phyloP scores from a whole-genome alignment of 1,140 invertebrate species.

The Coenobita brevimanus region DNA sequence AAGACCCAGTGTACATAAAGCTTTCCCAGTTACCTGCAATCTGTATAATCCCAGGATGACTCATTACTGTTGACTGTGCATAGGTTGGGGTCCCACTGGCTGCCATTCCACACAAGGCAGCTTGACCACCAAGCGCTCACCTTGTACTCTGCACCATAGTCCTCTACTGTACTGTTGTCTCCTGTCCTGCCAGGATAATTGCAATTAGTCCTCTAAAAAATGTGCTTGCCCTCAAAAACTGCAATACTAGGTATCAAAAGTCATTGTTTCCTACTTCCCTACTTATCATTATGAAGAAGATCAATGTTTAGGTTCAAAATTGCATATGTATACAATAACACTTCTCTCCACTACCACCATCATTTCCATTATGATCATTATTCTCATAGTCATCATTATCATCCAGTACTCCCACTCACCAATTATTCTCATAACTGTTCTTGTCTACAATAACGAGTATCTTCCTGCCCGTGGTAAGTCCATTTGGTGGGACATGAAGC shows the following conservation, averaged over 20 bases:
- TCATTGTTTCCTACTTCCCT: no score
- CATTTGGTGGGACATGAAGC: slow-evolving; percentile 31
- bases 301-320: no score
- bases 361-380: no score
- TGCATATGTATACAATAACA: no score
- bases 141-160: slow-evolving; percentile 26
- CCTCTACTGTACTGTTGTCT: neutral
- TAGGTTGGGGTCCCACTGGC: neutral
- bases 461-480: slow-evolving; percentile 34
- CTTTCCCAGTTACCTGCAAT: slow-evolving; percentile 30
- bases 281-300: no score
- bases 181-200: slow-evolving; percentile 13
- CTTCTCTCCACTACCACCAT: no score
- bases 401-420: slow-evolving; percentile 27
- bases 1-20: no score
- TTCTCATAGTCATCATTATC: no score
- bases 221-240: no score
- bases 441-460: slow-evolving; percentile 66
- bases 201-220: neutral
- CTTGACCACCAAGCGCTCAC: slow-evolving; percentile 47
- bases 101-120: slow-evolving; percentile 33
- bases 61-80: slow-evolving; percentile 26
- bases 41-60: slow-evolving; percentile 37
- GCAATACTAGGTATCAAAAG: no score
- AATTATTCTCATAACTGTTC: slow-evolving; percentile 67